Percentiles rank a stretch among this genome's conserved stretches.
Conservation (phyloP, 2,113 vertebrate species). For the Hippocampus zosterae region DNA sequence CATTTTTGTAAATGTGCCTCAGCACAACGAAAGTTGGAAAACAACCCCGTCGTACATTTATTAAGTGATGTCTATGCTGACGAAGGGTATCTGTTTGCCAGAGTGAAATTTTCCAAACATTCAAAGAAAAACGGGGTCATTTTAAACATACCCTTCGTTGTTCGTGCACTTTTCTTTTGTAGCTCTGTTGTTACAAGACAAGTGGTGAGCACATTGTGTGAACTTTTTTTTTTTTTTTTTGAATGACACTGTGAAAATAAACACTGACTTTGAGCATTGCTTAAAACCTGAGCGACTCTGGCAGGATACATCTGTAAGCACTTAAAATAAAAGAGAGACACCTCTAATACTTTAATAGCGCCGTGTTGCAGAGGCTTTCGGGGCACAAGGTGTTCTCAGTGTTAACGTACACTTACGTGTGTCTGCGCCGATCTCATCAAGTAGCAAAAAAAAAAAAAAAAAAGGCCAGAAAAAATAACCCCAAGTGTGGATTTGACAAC, state of each 20-base stretch:
- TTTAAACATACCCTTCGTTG: neutral
- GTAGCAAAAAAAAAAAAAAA: slow-evolving; percentile 12
- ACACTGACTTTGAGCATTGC: slow-evolving; percentile 53
- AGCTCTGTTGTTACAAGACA: slow-evolving; percentile 4
- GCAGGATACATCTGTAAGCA: slow-evolving; percentile 66
- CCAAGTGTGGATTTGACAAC: slow-evolving; percentile 47
- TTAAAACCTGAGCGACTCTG: slow-evolving; percentile 51
- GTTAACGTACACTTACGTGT: slow-evolving; percentile 37
- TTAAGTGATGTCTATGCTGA: too few species aligned
- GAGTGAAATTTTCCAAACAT: neutral
- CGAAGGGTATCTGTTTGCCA: neutral
- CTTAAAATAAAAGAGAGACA: slow-evolving; percentile 64
- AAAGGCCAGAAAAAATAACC: slow-evolving; percentile 44
- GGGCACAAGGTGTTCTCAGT: slow-evolving; percentile 52
- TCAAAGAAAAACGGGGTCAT: neutral
- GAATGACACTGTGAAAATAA: slow-evolving; percentile 54
- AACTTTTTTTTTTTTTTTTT: slow-evolving; percentile 52
- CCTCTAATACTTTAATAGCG: slow-evolving; percentile 63
- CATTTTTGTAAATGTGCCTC: neutral
- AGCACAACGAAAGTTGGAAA: neutral
- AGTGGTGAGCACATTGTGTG: slow-evolving; percentile 28
- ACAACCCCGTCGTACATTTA: neutral
- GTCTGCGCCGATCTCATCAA: slow-evolving; percentile 51
- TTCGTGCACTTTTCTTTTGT: neutral
- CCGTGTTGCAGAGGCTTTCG: slow-evolving; percentile 46